Base-by-base conservation (phyloP, 2,113 vertebrate species). In the Engystomops pustulosus region DNA sequence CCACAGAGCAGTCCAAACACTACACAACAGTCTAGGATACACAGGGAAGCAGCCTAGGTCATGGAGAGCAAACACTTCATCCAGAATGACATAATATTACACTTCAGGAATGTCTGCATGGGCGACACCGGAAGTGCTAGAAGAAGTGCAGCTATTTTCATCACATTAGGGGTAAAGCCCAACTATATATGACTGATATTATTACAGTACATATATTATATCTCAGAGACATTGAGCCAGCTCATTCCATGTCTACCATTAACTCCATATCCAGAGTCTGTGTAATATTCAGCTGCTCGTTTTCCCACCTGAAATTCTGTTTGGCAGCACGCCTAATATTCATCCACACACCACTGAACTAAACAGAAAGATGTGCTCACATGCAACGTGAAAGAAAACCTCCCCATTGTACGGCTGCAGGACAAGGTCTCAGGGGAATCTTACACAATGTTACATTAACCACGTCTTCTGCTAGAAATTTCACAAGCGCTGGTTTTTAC, bases 291-390 rank as follows among this genome's bases (percentile, higher is more conserved):
- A 55, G 27, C 30, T 55, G 72, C 51, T 53, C 55, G 49, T 76
- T 76, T 76, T 76, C 72, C 74, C 32, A 77, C 74, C 72, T 58
- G 49, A 77, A 77, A 77, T 53, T 53, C 44, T 58, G 18, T 20
- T 58, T 77, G 74, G 74, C 74, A 23, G 49, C 30, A 36, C 53
- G 72, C 74, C 74, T 77, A 36, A 55, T 36, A 38, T 34, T 76
- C 49, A 55, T 51, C 74, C 38, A 34, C 32, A 55, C 74, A 55
- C n/a, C 49, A 58, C 49, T 55, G 49, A 55, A 25, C 49, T 55
- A 55, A 77, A 38, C 74, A 36, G 18, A 77, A 75, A 75, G 47
- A 53, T 49, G 30, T 38, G 18, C 25, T 55, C 49, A 53, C 72
- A 34, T 51, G 45, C 30, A 23, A 49, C 41, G 25, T 32, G 47